Evolutionary conservation across 2,888 invertebrate genomes (phyloP), one percentile per base, ranked within the genome.

Genomic region (Heteromyza rotundicornis): DNA sequence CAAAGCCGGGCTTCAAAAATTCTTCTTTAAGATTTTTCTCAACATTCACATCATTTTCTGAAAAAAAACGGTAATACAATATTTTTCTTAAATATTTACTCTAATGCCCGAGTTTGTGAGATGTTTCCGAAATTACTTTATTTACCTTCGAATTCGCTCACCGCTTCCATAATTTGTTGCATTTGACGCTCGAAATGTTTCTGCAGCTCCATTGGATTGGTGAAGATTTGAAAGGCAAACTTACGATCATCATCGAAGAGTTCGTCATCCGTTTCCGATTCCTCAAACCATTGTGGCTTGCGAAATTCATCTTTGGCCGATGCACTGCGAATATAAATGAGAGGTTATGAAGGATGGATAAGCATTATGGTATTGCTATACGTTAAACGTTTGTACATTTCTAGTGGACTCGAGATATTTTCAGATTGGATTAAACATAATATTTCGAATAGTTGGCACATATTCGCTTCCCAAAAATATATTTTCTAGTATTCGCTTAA

Each of bases 141-240:
- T 57, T 64, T 63, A 76, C 82, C 80, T 36, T 82, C 81, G 50
- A 75, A 71, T 44, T 82, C 78, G 19, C 83, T 84, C 67, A 88
- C 84, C 52, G 78, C 81, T 64, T 84, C 86, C 68, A 89, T 73
- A 63, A 89, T 82, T 57, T 85, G 84, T 64, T 86, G 85, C 82
- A 89, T 84, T 77, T 89, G 87, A 8, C 86, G 83, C 72, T 89
- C 88, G 70, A 89, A 88, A 68, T 86, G 87, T 64, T 84, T 84
- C 64, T 87, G 87, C 78, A 89, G 85, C 79, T 89, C 86, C 66
- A 87, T 69, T 0, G 88, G 88, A 79, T 87, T 86, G 20, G 85
- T 84, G 64, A 87, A 87, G n/a, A 88, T 80, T 68, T 85, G 83
- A 70, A 88, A 87, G 10, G 84, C 78, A 66, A 83, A 83, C 65